Evolutionary conservation across 2,888 invertebrate genomes (phyloP), one percentile per base, ranked within the genome.

Genomic region (Pantelozetes paolii): DNA sequence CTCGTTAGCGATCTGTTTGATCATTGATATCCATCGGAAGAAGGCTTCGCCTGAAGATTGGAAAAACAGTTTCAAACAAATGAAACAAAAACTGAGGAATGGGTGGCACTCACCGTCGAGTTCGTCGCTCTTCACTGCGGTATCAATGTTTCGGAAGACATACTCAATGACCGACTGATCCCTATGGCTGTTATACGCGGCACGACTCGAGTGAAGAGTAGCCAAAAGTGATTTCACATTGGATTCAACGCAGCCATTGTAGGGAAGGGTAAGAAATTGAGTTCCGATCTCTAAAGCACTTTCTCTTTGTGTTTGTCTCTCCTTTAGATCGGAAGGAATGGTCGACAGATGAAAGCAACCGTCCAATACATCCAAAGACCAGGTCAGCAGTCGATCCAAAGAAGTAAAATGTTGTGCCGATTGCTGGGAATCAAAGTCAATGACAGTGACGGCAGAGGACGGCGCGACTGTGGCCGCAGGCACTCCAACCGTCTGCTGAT

Each of bases 81-180:
- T 62, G 2, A 2, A 62, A 32, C 13, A 32, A 18, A 30, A 3
- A 18, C n/a, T 62, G 8, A 62, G 2, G 11, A 26, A 59, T 26
- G 26, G 13, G 26, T 23, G 20, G n/a, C 3, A 32, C 62, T 30
- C 2, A 62, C 94, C 92, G 82, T 95, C 94, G 77, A 92, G 87
- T 80, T 89, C 88, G 75, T 86, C 85, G 0, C 88, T 90, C 81
- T 54, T 20, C 23, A 48, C 42, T 48, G 73, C 71, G 18, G 69
- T 74, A 45, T 74, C 76, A n/a, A 79, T 78, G 74, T 81, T 79
- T 64, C 80, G 79, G 74, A 82, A 79, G 70, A 82, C 91, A 82
- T 94, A 90, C 71, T 87, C 87, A 54, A 96, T 83, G 62, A 94
- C 86, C 1, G 93, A 90, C 81, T 91, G 90, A 82, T 96, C 93